Conservation (phyloP, 2,888 invertebrate genomes). For the Cephus pygmeus region DNA sequence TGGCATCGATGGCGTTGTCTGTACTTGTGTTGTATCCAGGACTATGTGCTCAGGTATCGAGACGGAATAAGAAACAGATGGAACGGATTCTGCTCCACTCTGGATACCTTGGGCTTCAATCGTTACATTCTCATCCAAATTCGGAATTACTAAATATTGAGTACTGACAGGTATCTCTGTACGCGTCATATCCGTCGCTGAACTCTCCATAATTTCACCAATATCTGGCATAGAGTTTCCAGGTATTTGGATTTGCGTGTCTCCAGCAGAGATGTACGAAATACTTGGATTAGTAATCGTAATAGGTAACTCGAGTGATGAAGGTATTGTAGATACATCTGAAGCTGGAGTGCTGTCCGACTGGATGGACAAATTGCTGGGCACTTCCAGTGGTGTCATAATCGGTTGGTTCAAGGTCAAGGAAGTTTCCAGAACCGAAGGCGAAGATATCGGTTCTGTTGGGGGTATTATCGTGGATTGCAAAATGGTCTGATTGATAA, state of each 20-base stretch:
- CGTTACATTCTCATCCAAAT: constrained; percentile 43
- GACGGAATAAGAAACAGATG: constrained; percentile 51
- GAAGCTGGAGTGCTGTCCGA: constrained; percentile 60
- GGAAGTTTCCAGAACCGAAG: constrained; percentile 81
- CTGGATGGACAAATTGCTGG: constrained; percentile 67
- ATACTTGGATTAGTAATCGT: constrained; percentile 82
- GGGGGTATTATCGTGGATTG: constrained; percentile 69
- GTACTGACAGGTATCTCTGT: constrained; percentile 44
- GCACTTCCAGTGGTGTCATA: constrained; percentile 84
- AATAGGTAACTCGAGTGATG: constrained; percentile 79
- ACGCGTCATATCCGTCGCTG: constrained; percentile 27
- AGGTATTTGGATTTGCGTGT: constrained; percentile 46
- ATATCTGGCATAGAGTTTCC: constrained; percentile 60
- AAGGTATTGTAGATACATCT: constrained; percentile 70
- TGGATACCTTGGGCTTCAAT: constrained; percentile 36
- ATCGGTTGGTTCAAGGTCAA: constrained; percentile 81
- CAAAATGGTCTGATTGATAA: constrained; percentile 71
- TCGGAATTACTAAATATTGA: constrained; percentile 51
- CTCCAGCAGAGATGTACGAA: constrained; percentile 48
- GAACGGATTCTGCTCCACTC: constrained; percentile 32
- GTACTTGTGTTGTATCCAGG: constrained; percentile 44
- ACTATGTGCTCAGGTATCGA: constrained; percentile 52
- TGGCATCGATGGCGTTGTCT: constrained; percentile 62
- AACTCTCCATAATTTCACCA: constrained; percentile 50
- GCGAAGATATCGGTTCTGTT: constrained; percentile 68